Percentiles rank a stretch among this genome's conserved stretches.
These are phyloP conservation scores for Chrysolina americana DNA, from an alignment of 2,888 invertebrate genomes.

Conservation along the genomic window DNA sequence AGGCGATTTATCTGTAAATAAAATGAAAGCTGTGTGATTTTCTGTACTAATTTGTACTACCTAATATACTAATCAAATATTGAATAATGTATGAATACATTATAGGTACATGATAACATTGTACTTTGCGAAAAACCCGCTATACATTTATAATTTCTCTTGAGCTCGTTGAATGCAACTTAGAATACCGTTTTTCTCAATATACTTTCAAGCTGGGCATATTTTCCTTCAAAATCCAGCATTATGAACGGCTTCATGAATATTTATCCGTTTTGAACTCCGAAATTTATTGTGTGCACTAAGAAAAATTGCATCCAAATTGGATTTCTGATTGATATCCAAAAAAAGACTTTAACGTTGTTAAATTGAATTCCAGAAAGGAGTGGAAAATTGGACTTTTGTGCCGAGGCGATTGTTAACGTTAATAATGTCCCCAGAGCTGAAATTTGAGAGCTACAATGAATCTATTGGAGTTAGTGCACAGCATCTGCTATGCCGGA, in stretches of 20 bases:
- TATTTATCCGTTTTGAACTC: not conserved
- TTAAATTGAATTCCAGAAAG: slow-evolving; percentile 17
- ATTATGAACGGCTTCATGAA: slow-evolving; percentile 10
- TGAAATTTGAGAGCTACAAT: slow-evolving; percentile 15
- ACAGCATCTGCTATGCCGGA: slow-evolving; percentile 11
- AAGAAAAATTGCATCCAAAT: slow-evolving; percentile 20
- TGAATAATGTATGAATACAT: no score
- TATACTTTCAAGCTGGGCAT: slow-evolving; percentile 6
- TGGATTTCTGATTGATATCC: slow-evolving; percentile 17
- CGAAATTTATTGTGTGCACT: slow-evolving; percentile 13
- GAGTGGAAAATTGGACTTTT: slow-evolving; percentile 12
- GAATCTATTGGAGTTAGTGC: slow-evolving; percentile 15
- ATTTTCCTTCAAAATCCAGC: not conserved
- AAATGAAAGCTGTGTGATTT: no score
- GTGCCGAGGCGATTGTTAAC: slow-evolving; percentile 20
- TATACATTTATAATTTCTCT: no score
- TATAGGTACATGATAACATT: no score
- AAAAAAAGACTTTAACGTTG: not conserved
- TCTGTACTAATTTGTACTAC: no score
- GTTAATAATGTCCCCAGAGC: slow-evolving; percentile 1
- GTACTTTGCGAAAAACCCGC: no score
- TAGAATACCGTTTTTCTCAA: not conserved
- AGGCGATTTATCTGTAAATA: no score
- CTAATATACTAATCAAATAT: no score
- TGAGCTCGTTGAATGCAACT: not conserved